These are phyloP conservation scores for Pelobates fuscus DNA, from an alignment of 2,113 vertebrate genomes.

Conservation along the genomic window DNA sequence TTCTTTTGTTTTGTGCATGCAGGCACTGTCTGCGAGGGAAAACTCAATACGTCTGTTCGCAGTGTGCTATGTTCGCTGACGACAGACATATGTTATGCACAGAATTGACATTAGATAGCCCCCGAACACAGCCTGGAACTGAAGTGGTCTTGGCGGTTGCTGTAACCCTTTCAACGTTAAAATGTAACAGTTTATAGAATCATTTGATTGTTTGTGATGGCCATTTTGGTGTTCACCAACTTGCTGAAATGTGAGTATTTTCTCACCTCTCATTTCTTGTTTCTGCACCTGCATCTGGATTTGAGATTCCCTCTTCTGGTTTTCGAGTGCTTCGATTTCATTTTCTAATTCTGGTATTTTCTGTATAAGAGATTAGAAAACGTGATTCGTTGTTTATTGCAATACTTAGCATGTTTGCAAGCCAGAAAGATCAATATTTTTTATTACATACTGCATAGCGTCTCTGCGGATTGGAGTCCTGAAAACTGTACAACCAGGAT, in stretches of 20 bases:
- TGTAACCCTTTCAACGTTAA: no score
- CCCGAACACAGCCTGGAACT: no score
- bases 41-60: no score
- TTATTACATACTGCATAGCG: constrained; percentile 24
- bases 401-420: not conserved
- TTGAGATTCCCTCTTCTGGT: constrained; percentile 78
- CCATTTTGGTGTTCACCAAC: no score
- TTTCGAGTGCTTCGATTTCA: constrained; percentile 84
- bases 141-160: no score
- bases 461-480: not conserved
- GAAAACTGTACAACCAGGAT: constrained; percentile 6
- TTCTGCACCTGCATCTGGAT: constrained; percentile 80
- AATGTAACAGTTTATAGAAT: no score
- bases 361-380: constrained; percentile 55
- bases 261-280: constrained; percentile 81
- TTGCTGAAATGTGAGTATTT: not conserved
- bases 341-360: constrained; percentile 85
- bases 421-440: not conserved
- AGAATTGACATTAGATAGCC: no score
- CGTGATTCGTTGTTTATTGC: not conserved
- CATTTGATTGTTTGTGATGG: no score
- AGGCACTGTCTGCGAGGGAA: no score
- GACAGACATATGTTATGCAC: no score
- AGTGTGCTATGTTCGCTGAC: no score
- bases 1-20: no score